Base-by-base conservation (phyloP, 1,140 invertebrate genomes). In the Druon quercuslanigerum region DNA sequence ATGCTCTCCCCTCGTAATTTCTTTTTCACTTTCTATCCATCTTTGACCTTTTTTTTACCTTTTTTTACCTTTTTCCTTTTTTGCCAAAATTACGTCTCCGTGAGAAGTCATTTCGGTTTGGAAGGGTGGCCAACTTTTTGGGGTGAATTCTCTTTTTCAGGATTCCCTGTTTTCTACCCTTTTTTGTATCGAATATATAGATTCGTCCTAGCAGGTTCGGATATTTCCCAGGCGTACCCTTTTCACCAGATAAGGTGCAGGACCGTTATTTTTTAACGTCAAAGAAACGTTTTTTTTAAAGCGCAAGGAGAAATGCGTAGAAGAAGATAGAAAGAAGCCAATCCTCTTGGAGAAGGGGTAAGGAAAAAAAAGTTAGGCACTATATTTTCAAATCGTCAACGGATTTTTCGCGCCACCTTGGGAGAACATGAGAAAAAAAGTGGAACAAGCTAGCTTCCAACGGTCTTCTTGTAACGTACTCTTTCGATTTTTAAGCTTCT, bases 241-340 rank as follows among this genome's bases (percentile, higher is more conserved):
- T 83, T 83, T 80, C 73, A 75, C 56, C 72, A 73, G 75, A 66
- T 72, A 81, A 83, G 80, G 16, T 75, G 71, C 25, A 72, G 71
- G 85, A 84, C 84, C 84, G 85, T 86, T 82, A 75, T 46, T 75
- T 82, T 51, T 66, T 76, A 71, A 73, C 60, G 74, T 66, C 72
- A 52, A 76, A 52, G 73, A 78, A 66, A 51, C 7, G 19, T 72
- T 72, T 73, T 56, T 51, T 70, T 17, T 33, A 13, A 50, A 6
- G 14, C 40, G 40, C 50, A 46, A 33, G 33, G 75, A 80, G 79
- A 50, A 79, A 76, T 33, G 73, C 13, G 75, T 7, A 57, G 25
- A 77, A 20, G 51, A 50, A 77, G 50, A 56, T 14, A 71, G 52
- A 8, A 33, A 71, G 6, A 33, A 71, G 6, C 16, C 8, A 13